A percentile compares a stretch with the other conserved stretches of the same genome.
phyloP scores from a whole-genome alignment of 2,888 invertebrate genomes.

The Seira ritae region DNA sequence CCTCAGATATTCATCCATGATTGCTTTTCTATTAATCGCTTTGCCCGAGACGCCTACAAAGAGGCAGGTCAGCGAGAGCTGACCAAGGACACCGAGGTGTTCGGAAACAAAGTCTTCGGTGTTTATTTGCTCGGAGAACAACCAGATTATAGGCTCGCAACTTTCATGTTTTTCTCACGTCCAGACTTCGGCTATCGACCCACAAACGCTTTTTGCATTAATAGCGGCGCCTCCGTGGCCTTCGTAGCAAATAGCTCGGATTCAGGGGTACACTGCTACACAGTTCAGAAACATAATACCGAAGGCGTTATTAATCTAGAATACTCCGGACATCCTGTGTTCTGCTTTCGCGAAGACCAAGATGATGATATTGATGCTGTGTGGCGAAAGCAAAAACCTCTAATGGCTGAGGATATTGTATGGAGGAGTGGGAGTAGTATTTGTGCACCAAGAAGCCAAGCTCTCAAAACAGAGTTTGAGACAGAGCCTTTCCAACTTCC shows the following conservation, averaged over 20 bases:
- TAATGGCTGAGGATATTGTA: conserved; percentile 16
- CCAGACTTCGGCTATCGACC: conserved; percentile 28
- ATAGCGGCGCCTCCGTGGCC: conserved; percentile 34
- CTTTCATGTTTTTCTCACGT: conserved; percentile 34
- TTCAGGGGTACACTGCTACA: conserved; percentile 31
- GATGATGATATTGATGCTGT: conserved; percentile 29
- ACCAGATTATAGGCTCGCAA: conserved; percentile 32
- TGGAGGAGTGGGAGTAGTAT: conserved; percentile 19
- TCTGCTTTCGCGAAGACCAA: conserved; percentile 37
- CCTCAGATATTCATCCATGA: conserved; percentile 43
- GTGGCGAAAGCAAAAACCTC: conserved; percentile 26
- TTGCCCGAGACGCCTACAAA: conserved; percentile 11
- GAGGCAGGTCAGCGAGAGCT: not conserved
- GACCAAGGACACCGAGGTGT: conserved; percentile 30
- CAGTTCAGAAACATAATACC: conserved; percentile 20
- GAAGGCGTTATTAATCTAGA: conserved; percentile 19
- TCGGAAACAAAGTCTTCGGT: conserved; percentile 48
- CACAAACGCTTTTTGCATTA: conserved; percentile 8
- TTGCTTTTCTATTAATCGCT: conserved; percentile 43
- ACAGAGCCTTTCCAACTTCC: conserved; percentile 22
- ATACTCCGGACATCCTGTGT: conserved; percentile 18
- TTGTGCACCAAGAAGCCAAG: not conserved
- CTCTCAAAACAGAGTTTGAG: conserved; percentile 3
- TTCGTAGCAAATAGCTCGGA: conserved; percentile 30
- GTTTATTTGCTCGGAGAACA: conserved; percentile 29